A percentile compares a stretch with the other conserved stretches of the same genome.
phyloP scores from a whole-genome alignment of 2,797 vertebrate species.

The Malacoraja senta region DNA sequence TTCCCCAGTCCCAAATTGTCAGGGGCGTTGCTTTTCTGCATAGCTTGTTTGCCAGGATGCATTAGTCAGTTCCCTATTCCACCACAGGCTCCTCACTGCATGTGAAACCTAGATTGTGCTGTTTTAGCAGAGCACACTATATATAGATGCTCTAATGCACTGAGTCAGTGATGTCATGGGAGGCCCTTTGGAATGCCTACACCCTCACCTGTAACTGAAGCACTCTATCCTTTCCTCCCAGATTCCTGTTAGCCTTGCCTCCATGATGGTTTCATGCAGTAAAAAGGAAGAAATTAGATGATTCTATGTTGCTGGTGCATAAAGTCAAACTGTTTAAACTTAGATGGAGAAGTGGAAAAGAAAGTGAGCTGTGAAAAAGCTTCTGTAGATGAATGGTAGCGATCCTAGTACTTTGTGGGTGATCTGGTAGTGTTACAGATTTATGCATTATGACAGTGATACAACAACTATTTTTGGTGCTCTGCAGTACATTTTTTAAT shows the following conservation, averaged over 20 bases:
- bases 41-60: conserved; percentile 26
- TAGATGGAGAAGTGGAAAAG: conserved; percentile 62
- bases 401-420: conserved; percentile 42
- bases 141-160: conserved; percentile 54
- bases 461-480: not conserved
- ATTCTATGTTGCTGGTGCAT: conserved; percentile 81
- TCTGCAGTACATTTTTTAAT: not conserved
- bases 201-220: conserved; percentile 69
- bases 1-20: not conserved
- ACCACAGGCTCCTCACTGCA: conserved; percentile 46
- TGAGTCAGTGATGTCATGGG: conserved; percentile 53
- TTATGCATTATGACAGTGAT: conserved; percentile 34
- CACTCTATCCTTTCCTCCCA: conserved; percentile 45
- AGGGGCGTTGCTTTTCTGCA: conserved; percentile 13
- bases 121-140: conserved; percentile 50
- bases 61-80: conserved; percentile 36
- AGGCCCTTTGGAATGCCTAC: conserved; percentile 63
- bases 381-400: conserved; percentile 58
- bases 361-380: conserved; percentile 59
- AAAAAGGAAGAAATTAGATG: conserved; percentile 68
- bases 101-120: conserved; percentile 52
- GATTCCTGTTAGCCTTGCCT: conserved; percentile 44
- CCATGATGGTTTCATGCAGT: conserved; percentile 50
- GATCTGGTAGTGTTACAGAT: conserved; percentile 42
- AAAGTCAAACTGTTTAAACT: conserved; percentile 73